Percentiles rank a stretch among this genome's conserved stretches.
Conservation (phyloP, 2,888 invertebrate species). For the Candidula unifasciata region DNA sequence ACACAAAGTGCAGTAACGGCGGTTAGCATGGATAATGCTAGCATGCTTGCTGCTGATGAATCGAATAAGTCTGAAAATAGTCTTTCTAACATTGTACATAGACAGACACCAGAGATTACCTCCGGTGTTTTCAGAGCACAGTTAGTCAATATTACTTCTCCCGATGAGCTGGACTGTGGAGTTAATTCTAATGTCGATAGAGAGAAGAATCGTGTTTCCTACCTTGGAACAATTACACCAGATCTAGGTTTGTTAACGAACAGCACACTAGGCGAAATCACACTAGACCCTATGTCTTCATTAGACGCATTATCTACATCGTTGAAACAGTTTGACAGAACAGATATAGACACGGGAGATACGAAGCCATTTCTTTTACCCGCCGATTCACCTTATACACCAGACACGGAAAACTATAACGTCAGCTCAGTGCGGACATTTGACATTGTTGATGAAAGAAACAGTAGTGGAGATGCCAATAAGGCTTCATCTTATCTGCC, state of each 20-base stretch:
- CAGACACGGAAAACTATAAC: neutral
- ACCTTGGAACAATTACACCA: too few species aligned
- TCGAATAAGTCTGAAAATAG: neutral
- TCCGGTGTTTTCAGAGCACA: too few species aligned
- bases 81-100: constrained; percentile 23
- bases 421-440: neutral
- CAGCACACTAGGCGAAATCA: neutral
- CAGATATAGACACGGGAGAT: neutral
- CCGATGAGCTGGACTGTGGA: too few species aligned
- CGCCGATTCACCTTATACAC: neutral
- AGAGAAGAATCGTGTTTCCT: too few species aligned
- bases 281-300: neutral
- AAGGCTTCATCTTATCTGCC: constrained; percentile 21
- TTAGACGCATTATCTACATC: constrained; percentile 27
- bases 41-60: constrained; percentile 3
- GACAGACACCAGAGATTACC: neutral
- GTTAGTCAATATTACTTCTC: too few species aligned
- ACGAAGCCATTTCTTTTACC: neutral
- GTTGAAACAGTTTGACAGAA: constrained; percentile 37
- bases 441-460: neutral
- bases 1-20: constrained; percentile 37
- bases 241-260: too few species aligned
- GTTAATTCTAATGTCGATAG: too few species aligned
- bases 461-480: neutral
- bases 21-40: neutral